Evolutionary conservation across 2,888 invertebrate species (phyloP).

Genomic region (Mellilla xanthometata): DNA sequence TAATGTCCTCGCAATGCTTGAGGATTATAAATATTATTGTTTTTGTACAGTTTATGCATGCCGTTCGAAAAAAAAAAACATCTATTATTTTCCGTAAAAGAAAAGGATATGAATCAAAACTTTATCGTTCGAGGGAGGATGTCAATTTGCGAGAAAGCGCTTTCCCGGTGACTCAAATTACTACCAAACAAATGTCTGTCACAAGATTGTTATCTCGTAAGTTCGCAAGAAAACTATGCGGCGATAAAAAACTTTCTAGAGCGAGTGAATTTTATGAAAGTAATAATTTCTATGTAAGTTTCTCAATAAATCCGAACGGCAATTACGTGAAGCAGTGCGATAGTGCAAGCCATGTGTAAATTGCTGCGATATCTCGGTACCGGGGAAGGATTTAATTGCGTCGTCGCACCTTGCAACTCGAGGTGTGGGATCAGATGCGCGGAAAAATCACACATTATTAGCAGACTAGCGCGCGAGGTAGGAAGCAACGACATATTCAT

Average conservation of each 20-base stretch:
- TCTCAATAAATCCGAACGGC: slow-evolving; percentile 9
- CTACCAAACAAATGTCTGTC: slow-evolving; percentile 68
- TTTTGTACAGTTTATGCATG: too few species aligned
- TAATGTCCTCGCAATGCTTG: too few species aligned
- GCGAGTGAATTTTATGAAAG: slow-evolving; percentile 28
- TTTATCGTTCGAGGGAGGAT: slow-evolving; percentile 61
- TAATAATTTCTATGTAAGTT: slow-evolving; percentile 32
- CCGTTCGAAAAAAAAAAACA: neutral
- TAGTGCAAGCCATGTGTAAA: slow-evolving; percentile 25
- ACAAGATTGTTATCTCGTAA: slow-evolving; percentile 60
- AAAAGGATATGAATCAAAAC: slow-evolving; percentile 62
- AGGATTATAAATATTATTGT: too few species aligned
- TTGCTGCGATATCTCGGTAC: slow-evolving; percentile 28
- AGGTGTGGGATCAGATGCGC: slow-evolving; percentile 54
- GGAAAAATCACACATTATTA: slow-evolving; percentile 78
- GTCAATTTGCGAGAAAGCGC: slow-evolving; percentile 67
- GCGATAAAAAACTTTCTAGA: slow-evolving; percentile 41
- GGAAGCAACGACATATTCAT: slow-evolving; percentile 69
- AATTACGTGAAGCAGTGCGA: slow-evolving; percentile 11
- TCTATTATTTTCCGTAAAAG: slow-evolving; percentile 33
- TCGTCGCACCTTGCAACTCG: slow-evolving; percentile 10
- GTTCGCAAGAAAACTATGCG: slow-evolving; percentile 56
- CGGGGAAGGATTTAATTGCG: slow-evolving; percentile 41
- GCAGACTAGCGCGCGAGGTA: slow-evolving; percentile 48
- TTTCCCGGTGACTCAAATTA: slow-evolving; percentile 59